Evolutionary conservation across 2,113 vertebrate species (phyloP).

Genomic region (Andinoacara biseriatus): DNA sequence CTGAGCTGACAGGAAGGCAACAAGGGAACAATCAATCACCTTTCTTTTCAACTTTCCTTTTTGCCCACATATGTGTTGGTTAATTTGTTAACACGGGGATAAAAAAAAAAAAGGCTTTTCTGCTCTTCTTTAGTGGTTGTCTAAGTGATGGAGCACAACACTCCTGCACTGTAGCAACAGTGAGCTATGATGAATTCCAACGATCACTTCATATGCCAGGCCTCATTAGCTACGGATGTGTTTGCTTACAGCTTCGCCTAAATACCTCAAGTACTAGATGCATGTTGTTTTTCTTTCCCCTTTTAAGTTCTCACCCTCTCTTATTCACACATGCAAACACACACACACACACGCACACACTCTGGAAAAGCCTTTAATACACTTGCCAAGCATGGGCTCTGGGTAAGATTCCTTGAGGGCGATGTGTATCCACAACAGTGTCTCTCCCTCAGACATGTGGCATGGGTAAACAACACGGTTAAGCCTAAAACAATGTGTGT

Average conservation of each 20-base stretch:
- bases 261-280: constrained; percentile 71
- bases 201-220: constrained; percentile 74
- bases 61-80: constrained; percentile 52
- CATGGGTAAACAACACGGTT: constrained; percentile 82
- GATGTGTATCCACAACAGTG: constrained; percentile 78
- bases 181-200: constrained; percentile 68
- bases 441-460: constrained; percentile 81
- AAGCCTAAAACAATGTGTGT: constrained; percentile 82
- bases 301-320: constrained; percentile 68
- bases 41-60: constrained; percentile 61
- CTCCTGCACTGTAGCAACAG: constrained; percentile 54
- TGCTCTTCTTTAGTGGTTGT: constrained; percentile 46
- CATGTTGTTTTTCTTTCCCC: constrained; percentile 72
- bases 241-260: constrained; percentile 77
- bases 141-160: constrained; percentile 55
- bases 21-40: constrained; percentile 72
- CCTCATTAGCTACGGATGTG: constrained; percentile 79
- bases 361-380: constrained; percentile 71
- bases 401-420: constrained; percentile 78
- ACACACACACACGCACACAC: constrained; percentile 32
- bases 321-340: constrained; percentile 38
- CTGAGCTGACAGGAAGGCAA: constrained; percentile 66
- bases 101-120: background rate
- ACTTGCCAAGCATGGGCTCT: constrained; percentile 75
- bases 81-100: constrained; percentile 65